phyloP scores from a whole-genome alignment of 1,140 invertebrate species.

The Pseudomyrmex pallidus region DNA sequence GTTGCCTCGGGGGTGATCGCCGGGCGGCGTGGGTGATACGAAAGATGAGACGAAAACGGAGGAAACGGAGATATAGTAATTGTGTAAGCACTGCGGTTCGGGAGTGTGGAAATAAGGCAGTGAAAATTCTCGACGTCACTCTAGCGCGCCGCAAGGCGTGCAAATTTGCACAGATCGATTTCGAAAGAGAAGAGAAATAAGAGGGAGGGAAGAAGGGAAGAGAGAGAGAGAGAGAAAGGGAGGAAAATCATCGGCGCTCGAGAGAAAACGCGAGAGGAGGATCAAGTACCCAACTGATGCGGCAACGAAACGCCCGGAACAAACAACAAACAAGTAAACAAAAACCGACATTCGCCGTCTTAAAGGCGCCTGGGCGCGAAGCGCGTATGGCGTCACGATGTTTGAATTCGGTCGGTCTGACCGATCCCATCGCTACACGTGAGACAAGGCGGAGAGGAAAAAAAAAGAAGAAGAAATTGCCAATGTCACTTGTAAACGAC shows the following conservation, averaged over 20 bases:
- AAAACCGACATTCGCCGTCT: slow-evolving; percentile 78
- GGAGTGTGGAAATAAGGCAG: slow-evolving; percentile 70
- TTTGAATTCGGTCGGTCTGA: slow-evolving; percentile 72
- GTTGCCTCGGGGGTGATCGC: slow-evolving; percentile 47
- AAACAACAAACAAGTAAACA: slow-evolving; percentile 80
- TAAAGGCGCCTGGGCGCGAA: slow-evolving; percentile 76
- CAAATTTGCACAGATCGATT: slow-evolving; percentile 78
- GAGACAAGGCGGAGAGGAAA: not conserved
- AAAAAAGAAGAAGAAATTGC: not conserved
- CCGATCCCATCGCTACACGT: slow-evolving; percentile 14
- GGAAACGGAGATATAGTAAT: slow-evolving; percentile 27
- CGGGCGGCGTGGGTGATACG: slow-evolving; percentile 4
- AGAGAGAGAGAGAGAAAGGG: slow-evolving; percentile 18
- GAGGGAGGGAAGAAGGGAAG: slow-evolving; percentile 2
- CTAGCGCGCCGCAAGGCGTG: slow-evolving; percentile 72
- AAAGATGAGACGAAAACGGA: slow-evolving; percentile 2
- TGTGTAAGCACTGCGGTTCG: slow-evolving; percentile 32
- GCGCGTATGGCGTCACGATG: slow-evolving; percentile 68
- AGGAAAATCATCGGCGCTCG: slow-evolving; percentile 44
- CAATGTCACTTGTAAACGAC: slow-evolving; percentile 2
- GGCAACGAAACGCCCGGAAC: slow-evolving; percentile 79
- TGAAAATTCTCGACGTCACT: slow-evolving; percentile 77
- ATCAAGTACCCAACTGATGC: slow-evolving; percentile 68
- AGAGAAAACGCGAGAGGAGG: slow-evolving; percentile 64
- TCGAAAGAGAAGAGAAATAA: slow-evolving; percentile 50